A percentile compares a stretch with the other conserved stretches of the same genome.
These are phyloP conservation scores for Chrysolina haemoptera DNA, from an alignment of 2,888 invertebrate species.

Conservation along the genomic window DNA sequence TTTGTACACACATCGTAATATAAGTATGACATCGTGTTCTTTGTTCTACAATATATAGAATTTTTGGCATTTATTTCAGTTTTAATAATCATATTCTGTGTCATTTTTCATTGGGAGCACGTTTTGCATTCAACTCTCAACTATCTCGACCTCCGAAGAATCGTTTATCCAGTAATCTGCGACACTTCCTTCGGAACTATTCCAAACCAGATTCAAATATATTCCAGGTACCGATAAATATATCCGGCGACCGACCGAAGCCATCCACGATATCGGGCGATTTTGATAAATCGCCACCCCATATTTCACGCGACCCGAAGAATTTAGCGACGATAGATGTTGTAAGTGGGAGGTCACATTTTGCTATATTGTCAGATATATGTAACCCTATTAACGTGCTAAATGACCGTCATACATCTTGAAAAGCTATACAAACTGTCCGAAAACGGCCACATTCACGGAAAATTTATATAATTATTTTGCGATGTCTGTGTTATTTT, in stretches of 20 bases:
- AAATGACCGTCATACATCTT: constrained; percentile 59
- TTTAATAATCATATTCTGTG: no score
- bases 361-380: constrained; percentile 47
- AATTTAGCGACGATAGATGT: constrained; percentile 43
- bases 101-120: no score
- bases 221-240: not conserved
- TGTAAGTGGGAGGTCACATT: constrained; percentile 42
- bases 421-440: constrained; percentile 57
- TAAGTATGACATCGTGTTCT: no score
- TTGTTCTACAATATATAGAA: no score
- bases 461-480: constrained; percentile 56
- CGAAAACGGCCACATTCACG: constrained; percentile 55
- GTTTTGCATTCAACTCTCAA: no score
- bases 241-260: constrained; percentile 31
- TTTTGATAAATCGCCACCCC: constrained; percentile 44
- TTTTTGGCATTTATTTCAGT: no score
- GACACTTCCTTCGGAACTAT: not conserved
- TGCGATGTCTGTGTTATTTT: constrained; percentile 44
- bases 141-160: not conserved
- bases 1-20: no score
- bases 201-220: not conserved
- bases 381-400: constrained; percentile 54
- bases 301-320: constrained; percentile 44
- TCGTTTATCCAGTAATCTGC: not conserved
- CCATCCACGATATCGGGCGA: constrained; percentile 33